These are phyloP conservation scores for Macrobrachium nipponense DNA, from an alignment of 1,140 invertebrate genomes.

Conservation along the genomic window DNA sequence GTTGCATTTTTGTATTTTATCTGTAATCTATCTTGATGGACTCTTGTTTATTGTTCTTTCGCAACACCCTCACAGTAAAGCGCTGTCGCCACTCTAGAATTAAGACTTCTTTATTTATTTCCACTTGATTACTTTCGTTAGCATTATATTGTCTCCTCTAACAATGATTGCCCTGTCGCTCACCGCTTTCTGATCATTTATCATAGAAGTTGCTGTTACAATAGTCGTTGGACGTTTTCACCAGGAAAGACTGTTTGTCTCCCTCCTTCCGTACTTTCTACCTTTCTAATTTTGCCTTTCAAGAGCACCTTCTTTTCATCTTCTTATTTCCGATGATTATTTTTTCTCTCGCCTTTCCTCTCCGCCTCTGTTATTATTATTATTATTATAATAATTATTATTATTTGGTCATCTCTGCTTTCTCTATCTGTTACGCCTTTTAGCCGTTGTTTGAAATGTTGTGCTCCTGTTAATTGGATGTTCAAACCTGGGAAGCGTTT, in stretches of 20 bases:
- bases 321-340: background rate
- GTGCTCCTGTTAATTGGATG: slow-evolving; percentile 11
- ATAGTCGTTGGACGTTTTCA: background rate
- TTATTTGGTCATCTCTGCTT: slow-evolving; percentile 1
- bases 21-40: background rate
- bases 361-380: background rate
- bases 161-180: background rate
- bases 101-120: background rate
- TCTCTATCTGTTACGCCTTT: slow-evolving; percentile 6
- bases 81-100: background rate
- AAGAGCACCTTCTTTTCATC: background rate
- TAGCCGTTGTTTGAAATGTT: background rate
- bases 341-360: background rate
- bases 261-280: background rate
- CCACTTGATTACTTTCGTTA: background rate
- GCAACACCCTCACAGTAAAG: background rate
- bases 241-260: background rate
- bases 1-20: background rate
- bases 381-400: background rate
- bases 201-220: background rate
- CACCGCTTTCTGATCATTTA: background rate
- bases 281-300: background rate
- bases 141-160: background rate
- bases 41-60: background rate
- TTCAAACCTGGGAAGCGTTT: background rate